phyloP scores from a whole-genome alignment of 2,888 invertebrate genomes.

The Megalurothrips usitatus region DNA sequence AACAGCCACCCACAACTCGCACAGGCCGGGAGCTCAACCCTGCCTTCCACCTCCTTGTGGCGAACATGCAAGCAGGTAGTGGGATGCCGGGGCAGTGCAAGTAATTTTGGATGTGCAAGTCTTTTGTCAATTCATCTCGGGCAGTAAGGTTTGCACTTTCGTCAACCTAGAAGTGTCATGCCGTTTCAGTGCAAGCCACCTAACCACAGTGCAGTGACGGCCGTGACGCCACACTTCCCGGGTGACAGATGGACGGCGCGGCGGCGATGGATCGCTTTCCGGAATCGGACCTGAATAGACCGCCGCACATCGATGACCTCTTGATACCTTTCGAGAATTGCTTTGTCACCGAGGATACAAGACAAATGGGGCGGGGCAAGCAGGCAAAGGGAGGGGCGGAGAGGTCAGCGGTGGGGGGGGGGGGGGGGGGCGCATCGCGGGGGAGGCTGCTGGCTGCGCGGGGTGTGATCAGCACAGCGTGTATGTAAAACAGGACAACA shows the following conservation, averaged over 20 bases:
- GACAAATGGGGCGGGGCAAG: constrained; percentile 1
- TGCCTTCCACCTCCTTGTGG: too few relatives aligned
- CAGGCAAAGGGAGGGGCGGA: not conserved
- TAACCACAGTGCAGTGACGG: too few relatives aligned
- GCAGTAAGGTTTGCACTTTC: too few relatives aligned
- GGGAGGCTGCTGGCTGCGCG: not conserved
- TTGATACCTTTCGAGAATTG: constrained; percentile 23
- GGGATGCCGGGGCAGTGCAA: too few relatives aligned
- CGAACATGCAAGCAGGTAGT: too few relatives aligned
- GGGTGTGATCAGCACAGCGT: not conserved
- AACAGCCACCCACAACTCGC: too few relatives aligned
- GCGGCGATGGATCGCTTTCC: constrained; percentile 15
- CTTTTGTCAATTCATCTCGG: too few relatives aligned
- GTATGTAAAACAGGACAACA: too few relatives aligned
- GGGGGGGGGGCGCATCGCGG: not conserved
- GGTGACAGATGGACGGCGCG: constrained; percentile 8
- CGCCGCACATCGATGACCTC: not conserved
- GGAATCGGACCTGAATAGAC: constrained; percentile 21
- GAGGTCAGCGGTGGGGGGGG: not conserved
- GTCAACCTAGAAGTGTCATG: too few relatives aligned
- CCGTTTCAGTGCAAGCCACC: too few relatives aligned
- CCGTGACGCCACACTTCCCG: not conserved
- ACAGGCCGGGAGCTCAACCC: too few relatives aligned
- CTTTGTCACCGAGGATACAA: not conserved
- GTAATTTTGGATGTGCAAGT: too few relatives aligned